Conservation (phyloP, 2,113 vertebrate species). For the Marcusenius ussheri region DNA sequence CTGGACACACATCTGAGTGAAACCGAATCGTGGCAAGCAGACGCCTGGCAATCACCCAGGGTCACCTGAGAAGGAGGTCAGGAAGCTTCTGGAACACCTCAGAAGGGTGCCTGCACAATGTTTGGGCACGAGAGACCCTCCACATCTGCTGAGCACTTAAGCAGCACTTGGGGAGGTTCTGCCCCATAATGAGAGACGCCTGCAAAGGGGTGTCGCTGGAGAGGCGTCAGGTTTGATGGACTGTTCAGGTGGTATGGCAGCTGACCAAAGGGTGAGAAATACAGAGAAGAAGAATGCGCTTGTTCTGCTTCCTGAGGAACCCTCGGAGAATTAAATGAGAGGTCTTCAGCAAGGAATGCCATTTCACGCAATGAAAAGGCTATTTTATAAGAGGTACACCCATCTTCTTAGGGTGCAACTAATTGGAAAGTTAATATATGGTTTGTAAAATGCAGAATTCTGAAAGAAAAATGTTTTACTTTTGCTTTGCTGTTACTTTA, state of each 20-base stretch:
- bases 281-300: constrained; percentile 43
- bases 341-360: constrained; percentile 36
- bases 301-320: constrained; percentile 42
- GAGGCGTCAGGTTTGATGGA: background rate
- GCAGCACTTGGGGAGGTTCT: constrained; percentile 42
- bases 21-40: background rate
- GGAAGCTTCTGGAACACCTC: constrained; percentile 35
- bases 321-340: constrained; percentile 24
- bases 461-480: background rate
- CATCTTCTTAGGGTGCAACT: background rate
- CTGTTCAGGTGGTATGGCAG: constrained; percentile 50
- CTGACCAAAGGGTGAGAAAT: constrained; percentile 35
- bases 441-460: background rate
- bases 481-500: background rate
- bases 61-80: background rate
- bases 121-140: constrained; percentile 33
- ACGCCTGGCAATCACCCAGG: background rate
- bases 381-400: background rate
- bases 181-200: constrained; percentile 63
- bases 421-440: background rate
- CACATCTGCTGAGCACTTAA: constrained; percentile 64
- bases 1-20: background rate
- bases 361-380: constrained; percentile 8
- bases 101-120: constrained; percentile 26
- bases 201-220: constrained; percentile 51